These are phyloP conservation scores for Cosmia pyralina DNA, from an alignment of 2,888 invertebrate genomes.

Conservation along the genomic window DNA sequence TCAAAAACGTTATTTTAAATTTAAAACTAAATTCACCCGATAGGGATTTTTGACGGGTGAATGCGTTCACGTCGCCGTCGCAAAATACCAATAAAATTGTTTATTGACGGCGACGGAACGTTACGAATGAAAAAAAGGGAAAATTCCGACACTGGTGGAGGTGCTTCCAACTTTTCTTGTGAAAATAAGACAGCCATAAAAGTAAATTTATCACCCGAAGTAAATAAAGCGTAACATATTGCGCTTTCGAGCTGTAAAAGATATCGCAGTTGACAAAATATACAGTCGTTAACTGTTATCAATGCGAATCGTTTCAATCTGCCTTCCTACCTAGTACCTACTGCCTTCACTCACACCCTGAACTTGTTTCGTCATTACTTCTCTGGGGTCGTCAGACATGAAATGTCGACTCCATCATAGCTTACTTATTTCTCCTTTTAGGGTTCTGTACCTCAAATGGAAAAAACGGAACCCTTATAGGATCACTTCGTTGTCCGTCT, in stretches of 20 bases:
- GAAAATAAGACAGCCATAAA: constrained; percentile 87
- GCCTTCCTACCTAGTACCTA: not conserved
- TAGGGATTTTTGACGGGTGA: constrained; percentile 59
- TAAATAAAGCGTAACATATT: constrained; percentile 87
- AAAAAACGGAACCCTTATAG: too few relatives aligned
- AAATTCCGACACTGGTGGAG: constrained; percentile 74
- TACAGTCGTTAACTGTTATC: constrained; percentile 75
- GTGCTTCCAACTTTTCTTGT: constrained; percentile 76
- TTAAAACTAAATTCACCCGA: constrained; percentile 48
- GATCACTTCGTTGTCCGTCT: too few relatives aligned
- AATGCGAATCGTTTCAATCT: constrained; percentile 61
- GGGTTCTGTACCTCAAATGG: too few relatives aligned
- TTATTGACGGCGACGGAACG: constrained; percentile 77
- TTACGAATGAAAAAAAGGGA: constrained; percentile 74
- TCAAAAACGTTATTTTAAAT: constrained; percentile 48
- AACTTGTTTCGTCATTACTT: too few relatives aligned
- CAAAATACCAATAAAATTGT: constrained; percentile 82
- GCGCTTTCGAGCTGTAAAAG: constrained; percentile 80
- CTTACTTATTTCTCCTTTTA: too few relatives aligned
- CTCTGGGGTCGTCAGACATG: too few relatives aligned
- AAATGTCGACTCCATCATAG: too few relatives aligned
- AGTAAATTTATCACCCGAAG: constrained; percentile 84
- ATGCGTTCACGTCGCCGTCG: constrained; percentile 56
- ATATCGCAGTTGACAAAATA: constrained; percentile 72
- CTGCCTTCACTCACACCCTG: too few relatives aligned